Evolutionary conservation across 1,140 invertebrate species (phyloP).

Genomic region (Drosophila nannoptera): DNA sequence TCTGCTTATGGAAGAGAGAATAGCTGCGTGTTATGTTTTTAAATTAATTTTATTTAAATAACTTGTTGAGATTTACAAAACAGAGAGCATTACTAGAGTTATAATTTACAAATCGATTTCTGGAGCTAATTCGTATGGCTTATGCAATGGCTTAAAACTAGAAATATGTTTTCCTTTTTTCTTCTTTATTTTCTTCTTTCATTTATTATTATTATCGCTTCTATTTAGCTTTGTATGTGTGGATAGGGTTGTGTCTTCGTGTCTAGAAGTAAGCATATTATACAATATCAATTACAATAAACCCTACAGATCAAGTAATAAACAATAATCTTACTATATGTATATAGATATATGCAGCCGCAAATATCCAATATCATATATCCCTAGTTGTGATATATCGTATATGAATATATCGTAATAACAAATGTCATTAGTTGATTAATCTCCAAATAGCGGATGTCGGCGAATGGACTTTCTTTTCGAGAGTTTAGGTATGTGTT

Average conservation of each 20-base stretch:
- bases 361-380: slow-evolving; percentile 19
- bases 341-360: slow-evolving; percentile 36
- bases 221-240: slow-evolving; percentile 24
- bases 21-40: slow-evolving; percentile 44
- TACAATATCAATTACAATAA: slow-evolving; percentile 67
- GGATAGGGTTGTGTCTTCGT: slow-evolving; percentile 19
- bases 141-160: slow-evolving; percentile 46
- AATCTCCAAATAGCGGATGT: slow-evolving; percentile 55
- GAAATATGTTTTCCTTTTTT: slow-evolving; percentile 19
- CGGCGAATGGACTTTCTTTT: slow-evolving; percentile 23
- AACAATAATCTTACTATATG: slow-evolving; percentile 66
- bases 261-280: slow-evolving; percentile 45
- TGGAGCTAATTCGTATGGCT: slow-evolving; percentile 56
- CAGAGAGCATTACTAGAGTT: slow-evolving; percentile 71
- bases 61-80: slow-evolving; percentile 76
- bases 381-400: slow-evolving; percentile 4
- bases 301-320: slow-evolving; percentile 68
- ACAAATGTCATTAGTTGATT: slow-evolving; percentile 63
- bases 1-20: neutral
- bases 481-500: slow-evolving; percentile 10
- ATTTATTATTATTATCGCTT: slow-evolving; percentile 32
- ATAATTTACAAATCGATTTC: slow-evolving; percentile 70
- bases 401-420: slow-evolving; percentile 17
- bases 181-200: neutral
- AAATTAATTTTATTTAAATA: slow-evolving; percentile 78